A percentile compares a stretch with the other conserved stretches of the same genome.
phyloP scores from a whole-genome alignment of 2,797 vertebrate species.

The Enteromius trimaculatus region DNA sequence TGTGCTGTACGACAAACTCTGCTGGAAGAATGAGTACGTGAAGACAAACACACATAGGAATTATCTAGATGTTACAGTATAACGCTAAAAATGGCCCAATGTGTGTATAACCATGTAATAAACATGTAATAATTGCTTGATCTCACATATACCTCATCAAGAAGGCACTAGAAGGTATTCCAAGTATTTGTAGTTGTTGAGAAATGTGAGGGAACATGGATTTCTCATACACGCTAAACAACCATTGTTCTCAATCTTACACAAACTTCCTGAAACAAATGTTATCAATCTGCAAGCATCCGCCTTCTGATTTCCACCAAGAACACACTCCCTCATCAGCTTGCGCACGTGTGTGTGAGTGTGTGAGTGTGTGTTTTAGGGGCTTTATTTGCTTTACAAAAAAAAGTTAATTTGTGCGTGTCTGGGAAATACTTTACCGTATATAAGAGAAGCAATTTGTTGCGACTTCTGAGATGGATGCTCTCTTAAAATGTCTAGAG shows the following conservation, averaged over 20 bases:
- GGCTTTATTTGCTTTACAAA: background rate
- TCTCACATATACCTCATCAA: background rate
- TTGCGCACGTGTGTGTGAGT: constrained; percentile 20
- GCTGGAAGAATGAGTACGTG: background rate
- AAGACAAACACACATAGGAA: background rate
- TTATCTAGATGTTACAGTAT: background rate
- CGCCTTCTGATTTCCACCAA: constrained; percentile 17
- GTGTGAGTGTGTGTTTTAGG: background rate
- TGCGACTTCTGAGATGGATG: constrained; percentile 94
- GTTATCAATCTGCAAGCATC: constrained; percentile 57
- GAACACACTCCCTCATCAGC: constrained; percentile 18
- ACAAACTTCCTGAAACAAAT: constrained; percentile 63
- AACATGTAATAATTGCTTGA: background rate
- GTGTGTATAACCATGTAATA: background rate
- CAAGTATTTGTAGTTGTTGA: background rate
- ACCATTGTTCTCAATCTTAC: constrained; percentile 58
- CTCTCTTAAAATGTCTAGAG: constrained; percentile 92
- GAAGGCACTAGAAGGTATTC: background rate
- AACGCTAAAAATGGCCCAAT: background rate
- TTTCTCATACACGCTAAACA: constrained; percentile 24
- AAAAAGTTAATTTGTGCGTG: constrained; percentile 35
- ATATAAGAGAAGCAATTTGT: constrained; percentile 84
- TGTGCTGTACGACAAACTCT: background rate
- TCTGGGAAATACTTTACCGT: constrained; percentile 45
- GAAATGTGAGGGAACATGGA: constrained; percentile 11